Conservation (phyloP, 2,888 invertebrate genomes). For the Lypha dubia region DNA sequence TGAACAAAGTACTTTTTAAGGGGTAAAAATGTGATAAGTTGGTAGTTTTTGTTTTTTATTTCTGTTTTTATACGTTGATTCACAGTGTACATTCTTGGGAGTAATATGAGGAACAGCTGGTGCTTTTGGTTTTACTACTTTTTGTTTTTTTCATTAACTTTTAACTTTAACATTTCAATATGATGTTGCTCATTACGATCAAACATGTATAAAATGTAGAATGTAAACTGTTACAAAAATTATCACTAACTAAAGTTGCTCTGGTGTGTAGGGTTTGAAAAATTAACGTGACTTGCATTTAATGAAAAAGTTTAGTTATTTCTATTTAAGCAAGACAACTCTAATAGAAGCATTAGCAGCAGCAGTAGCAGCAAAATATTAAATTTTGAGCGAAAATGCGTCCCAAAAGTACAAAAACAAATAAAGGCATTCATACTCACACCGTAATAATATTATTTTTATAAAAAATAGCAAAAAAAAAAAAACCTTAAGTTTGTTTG, state of each 20-base stretch:
- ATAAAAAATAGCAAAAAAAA: background rate
- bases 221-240: background rate
- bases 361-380: slow-evolving; percentile 50
- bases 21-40: no score
- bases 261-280: slow-evolving; percentile 28
- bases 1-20: no score
- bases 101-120: no score
- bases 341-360: slow-evolving; percentile 15
- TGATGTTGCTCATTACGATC: no score
- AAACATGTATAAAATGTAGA: no score
- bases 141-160: no score
- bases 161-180: no score
- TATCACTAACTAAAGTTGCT: background rate
- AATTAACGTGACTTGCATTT: slow-evolving; percentile 74
- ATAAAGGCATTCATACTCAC: slow-evolving; percentile 21
- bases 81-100: no score
- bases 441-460: slow-evolving; percentile 1
- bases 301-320: slow-evolving; percentile 52
- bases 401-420: slow-evolving; percentile 57
- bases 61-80: no score
- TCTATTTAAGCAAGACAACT: slow-evolving; percentile 19
- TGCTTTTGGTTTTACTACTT: no score
- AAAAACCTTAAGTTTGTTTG: slow-evolving; percentile 9
- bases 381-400: slow-evolving; percentile 62
- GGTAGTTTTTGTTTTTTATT: no score